Conservation (phyloP, 2,113 vertebrate genomes). For the Proteles cristata region DNA sequence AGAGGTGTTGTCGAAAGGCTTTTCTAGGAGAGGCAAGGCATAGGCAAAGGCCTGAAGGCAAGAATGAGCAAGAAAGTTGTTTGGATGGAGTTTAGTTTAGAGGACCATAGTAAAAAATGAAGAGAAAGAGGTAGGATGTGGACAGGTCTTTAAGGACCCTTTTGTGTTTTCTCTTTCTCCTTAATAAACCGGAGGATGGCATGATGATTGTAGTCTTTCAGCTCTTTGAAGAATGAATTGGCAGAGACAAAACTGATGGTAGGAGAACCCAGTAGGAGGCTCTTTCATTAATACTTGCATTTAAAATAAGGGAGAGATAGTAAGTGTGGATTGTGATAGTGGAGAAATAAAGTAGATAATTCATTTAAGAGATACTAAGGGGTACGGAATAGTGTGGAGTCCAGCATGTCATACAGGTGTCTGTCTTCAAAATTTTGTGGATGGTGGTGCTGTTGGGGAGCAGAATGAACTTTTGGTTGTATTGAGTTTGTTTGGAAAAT, state of each 20-base stretch:
- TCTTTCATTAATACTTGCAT: background rate
- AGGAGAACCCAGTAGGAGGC: background rate
- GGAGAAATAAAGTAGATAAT: constrained; percentile 1
- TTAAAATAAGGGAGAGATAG: background rate
- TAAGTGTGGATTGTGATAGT: background rate
- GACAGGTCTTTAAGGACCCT: background rate
- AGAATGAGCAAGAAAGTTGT: background rate
- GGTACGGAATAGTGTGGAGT: background rate
- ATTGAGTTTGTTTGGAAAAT: constrained; percentile 16
- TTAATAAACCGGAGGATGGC: background rate
- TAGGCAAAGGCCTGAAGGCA: background rate
- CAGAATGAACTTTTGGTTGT: constrained; percentile 10
- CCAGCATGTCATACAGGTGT: background rate
- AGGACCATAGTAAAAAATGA: background rate
- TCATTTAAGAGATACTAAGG: background rate
- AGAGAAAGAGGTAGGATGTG: background rate
- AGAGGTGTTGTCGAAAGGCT: background rate
- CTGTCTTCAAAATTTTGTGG: background rate
- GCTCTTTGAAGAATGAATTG: background rate
- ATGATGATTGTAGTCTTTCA: background rate
- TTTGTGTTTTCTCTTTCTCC: background rate
- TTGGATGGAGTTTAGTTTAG: constrained; percentile 27
- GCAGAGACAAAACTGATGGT: background rate
- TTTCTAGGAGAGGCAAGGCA: background rate
- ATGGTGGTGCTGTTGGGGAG: background rate